Evolutionary conservation across 2,113 vertebrate species (phyloP).

Genomic region (Poeciliopsis turrubarensis): DNA sequence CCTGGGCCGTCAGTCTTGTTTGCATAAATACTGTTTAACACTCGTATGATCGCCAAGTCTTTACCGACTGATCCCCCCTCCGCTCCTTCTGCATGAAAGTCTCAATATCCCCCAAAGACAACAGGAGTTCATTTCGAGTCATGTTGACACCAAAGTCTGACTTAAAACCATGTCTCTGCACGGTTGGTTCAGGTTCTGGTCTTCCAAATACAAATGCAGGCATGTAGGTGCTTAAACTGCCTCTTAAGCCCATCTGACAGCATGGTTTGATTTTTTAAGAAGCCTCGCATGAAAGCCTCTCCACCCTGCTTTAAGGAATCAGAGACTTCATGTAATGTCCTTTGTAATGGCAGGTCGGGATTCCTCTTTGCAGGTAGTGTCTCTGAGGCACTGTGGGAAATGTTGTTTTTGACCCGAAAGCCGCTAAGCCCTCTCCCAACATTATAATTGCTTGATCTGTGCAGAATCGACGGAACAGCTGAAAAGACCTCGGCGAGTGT

Average conservation of each 20-base stretch:
- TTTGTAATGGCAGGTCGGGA: slow-evolving; percentile 65
- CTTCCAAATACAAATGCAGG: slow-evolving; percentile 70
- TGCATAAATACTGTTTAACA: slow-evolving; percentile 64
- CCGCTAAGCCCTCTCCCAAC: slow-evolving; percentile 50
- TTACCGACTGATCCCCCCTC: slow-evolving; percentile 52
- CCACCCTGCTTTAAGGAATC: slow-evolving; percentile 80
- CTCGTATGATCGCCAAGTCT: slow-evolving; percentile 60
- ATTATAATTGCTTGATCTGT: slow-evolving; percentile 52
- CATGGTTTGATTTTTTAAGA: slow-evolving; percentile 75
- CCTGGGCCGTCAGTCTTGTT: slow-evolving; percentile 42
- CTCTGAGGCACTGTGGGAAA: slow-evolving; percentile 41
- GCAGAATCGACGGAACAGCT: slow-evolving; percentile 27
- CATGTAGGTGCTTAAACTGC: slow-evolving; percentile 73
- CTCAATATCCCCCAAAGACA: slow-evolving; percentile 58
- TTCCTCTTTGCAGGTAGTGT: slow-evolving; percentile 42
- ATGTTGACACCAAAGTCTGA: slow-evolving; percentile 66
- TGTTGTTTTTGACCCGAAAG: slow-evolving; percentile 63
- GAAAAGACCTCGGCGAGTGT: slow-evolving; percentile 11
- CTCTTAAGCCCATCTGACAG: slow-evolving; percentile 78
- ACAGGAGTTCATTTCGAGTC: slow-evolving; percentile 44
- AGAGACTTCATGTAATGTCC: slow-evolving; percentile 77
- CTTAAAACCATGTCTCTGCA: slow-evolving; percentile 59
- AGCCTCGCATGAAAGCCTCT: slow-evolving; percentile 70
- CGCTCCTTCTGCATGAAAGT: slow-evolving; percentile 19
- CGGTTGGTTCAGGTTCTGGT: slow-evolving; percentile 46